Evolutionary conservation across 2,888 invertebrate genomes (phyloP).

Genomic region (Plagodis pulveraria): DNA sequence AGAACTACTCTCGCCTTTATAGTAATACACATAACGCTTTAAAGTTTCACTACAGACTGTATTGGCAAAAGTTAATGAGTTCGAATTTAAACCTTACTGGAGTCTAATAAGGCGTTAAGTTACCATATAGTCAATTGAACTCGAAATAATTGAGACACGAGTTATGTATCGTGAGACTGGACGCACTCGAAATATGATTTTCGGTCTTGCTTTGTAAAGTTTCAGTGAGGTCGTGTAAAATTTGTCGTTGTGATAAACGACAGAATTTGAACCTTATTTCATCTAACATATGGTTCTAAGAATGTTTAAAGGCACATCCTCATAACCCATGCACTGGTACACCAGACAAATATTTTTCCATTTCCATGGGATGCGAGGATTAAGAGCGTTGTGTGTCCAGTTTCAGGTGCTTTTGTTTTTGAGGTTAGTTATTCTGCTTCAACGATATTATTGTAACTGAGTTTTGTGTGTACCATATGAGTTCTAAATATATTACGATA

Average conservation of each 20-base stretch:
- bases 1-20: slow-evolving; percentile 5
- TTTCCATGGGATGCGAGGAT: slow-evolving; percentile 72
- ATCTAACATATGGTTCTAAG: slow-evolving; percentile 9
- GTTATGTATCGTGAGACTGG: too few relatives aligned
- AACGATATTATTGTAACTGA: neutral
- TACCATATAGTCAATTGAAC: too few relatives aligned
- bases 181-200: too few relatives aligned
- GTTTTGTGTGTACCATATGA: too few relatives aligned
- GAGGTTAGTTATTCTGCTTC: slow-evolving; percentile 13
- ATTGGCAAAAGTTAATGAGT: neutral
- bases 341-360: slow-evolving; percentile 83
- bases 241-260: too few relatives aligned
- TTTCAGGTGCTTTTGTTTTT: slow-evolving; percentile 53
- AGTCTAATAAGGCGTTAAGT: neutral
- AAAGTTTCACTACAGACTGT: neutral
- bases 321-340: slow-evolving; percentile 28
- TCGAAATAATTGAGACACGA: too few relatives aligned
- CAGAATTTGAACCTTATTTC: neutral
- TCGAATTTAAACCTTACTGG: neutral
- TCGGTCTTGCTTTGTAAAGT: too few relatives aligned
- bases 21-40: neutral
- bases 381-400: slow-evolving; percentile 62
- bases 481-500: too few relatives aligned
- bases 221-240: too few relatives aligned
- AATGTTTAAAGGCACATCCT: slow-evolving; percentile 22